Evolutionary conservation across 2,113 vertebrate genomes (phyloP), one percentile per base, ranked within the genome.

Genomic region (Lophotis ruficrista): DNA sequence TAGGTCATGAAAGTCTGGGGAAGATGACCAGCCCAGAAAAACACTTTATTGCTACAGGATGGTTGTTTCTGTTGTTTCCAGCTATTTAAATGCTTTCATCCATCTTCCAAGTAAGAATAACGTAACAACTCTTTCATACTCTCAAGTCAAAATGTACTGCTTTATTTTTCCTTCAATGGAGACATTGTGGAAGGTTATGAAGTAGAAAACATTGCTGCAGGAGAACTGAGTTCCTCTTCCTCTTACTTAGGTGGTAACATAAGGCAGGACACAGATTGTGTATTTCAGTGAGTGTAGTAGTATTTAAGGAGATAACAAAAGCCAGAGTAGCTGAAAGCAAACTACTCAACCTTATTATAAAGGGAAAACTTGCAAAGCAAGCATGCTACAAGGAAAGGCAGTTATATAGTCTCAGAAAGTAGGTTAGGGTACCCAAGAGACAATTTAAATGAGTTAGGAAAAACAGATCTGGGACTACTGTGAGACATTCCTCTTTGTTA

Each of bases 351-450:
- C 51, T 91, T 83, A 50, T 87, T 72, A 54, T 65, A 84, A 84
- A 84, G 87, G 54, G 47, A 71, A 95, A 95, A 62, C 31, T 66
- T 80, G 53, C 75, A 89, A 89, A 94, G 86, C 64, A 80, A 97
- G 56, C 0, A 1, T 94, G 85, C 66, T 75, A 56, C n/a, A 64
- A 90, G 83, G 80, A 71, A 89, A 85, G 56, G 76, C 77, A 77
- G 60, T 85, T 68, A n/a, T 73, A 71, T 16, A 62, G 77, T 82
- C 70, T 95, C 80, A 81, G 70, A 96, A 97, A 97, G 87, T 95
- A 96, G 97, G 96, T 97, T 95, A 95, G 70, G 33, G 73, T 87
- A 88, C 97, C 87, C 90, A 62, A 87, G 87, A 88, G 96, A 93
- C 37, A 28, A 71, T 54, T 75, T 79, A 92, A 98, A 97, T 73